These are phyloP conservation scores for Heliocidaris tuberculata DNA, from an alignment of 35 echinoderm and acorn worm genomes.

Conservation along the genomic window DNA sequence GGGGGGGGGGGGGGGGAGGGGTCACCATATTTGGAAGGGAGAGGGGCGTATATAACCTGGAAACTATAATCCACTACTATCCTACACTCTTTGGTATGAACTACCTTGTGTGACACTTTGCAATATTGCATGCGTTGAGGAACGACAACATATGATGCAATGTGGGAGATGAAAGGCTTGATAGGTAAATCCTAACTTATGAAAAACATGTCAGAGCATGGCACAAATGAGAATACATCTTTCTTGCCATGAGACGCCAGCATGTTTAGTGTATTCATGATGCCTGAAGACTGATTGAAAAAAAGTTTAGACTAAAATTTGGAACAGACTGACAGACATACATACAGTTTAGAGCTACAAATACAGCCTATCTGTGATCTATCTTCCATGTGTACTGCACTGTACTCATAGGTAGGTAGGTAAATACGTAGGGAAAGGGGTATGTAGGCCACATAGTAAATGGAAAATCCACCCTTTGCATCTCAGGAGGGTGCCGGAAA, in stretches of 20 bases:
- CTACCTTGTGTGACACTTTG: background rate
- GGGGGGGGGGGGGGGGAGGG: too few relatives aligned
- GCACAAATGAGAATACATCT: too few relatives aligned
- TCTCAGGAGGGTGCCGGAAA: conserved; percentile 34
- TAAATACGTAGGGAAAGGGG: background rate
- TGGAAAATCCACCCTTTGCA: conserved; percentile 4
- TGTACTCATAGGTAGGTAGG: background rate
- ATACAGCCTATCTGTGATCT: background rate
- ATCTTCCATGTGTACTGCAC: background rate
- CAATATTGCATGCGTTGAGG: too few relatives aligned
- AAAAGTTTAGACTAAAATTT: background rate
- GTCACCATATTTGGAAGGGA: too few relatives aligned
- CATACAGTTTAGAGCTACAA: background rate
- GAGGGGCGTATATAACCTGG: too few relatives aligned
- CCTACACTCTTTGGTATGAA: background rate
- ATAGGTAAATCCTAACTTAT: background rate
- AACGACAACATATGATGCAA: too few relatives aligned
- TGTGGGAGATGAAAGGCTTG: background rate
- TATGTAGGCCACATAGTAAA: background rate
- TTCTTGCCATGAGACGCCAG: too few relatives aligned
- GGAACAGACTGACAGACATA: background rate
- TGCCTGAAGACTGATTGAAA: background rate
- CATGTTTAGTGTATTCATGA: too few relatives aligned
- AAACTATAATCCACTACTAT: too few relatives aligned
- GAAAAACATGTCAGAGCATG: background rate